Percentiles rank a stretch among this genome's conserved stretches.
Evolutionary conservation across 1,140 invertebrate genomes (phyloP).

Genomic region (Habropoda laboriosa): DNA sequence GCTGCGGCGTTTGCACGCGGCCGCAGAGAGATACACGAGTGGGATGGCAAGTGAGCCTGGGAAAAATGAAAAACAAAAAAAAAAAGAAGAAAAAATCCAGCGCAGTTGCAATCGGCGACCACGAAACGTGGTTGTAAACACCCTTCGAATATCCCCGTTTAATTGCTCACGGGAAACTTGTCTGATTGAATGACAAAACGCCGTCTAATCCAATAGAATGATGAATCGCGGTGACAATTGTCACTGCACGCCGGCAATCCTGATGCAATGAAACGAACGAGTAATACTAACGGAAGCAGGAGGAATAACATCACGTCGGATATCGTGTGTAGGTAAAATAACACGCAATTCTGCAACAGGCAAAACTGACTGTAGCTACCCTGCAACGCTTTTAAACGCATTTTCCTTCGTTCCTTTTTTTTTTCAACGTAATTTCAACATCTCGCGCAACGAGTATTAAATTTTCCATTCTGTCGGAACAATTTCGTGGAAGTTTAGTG

Average conservation of each 20-base stretch:
- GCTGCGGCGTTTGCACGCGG: neutral
- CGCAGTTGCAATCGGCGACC: neutral
- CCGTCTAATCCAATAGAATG: constrained; percentile 9
- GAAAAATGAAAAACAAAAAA: neutral
- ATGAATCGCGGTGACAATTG: constrained; percentile 9
- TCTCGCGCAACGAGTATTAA: too few relatives aligned
- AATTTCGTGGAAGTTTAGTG: too few relatives aligned
- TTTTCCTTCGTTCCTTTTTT: too few relatives aligned
- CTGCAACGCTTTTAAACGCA: too few relatives aligned
- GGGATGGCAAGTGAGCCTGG: neutral
- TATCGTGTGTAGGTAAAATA: neutral
- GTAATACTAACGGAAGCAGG: neutral
- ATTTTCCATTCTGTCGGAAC: too few relatives aligned
- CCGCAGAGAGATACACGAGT: too few relatives aligned
- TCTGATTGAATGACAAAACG: constrained; percentile 18
- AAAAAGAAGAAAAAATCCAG: neutral
- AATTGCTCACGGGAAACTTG: constrained; percentile 9
- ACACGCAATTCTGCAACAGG: neutral
- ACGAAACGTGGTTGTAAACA: constrained; percentile 16
- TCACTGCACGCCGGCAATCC: neutral
- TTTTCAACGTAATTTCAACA: too few relatives aligned
- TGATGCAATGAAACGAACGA: neutral
- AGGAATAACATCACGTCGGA: too few relatives aligned
- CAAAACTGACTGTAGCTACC: too few relatives aligned
- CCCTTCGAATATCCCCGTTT: constrained; percentile 3